Evolutionary conservation across 2,113 vertebrate genomes (phyloP), one percentile per base, ranked within the genome.

Genomic region (Heteronetta atricapilla): DNA sequence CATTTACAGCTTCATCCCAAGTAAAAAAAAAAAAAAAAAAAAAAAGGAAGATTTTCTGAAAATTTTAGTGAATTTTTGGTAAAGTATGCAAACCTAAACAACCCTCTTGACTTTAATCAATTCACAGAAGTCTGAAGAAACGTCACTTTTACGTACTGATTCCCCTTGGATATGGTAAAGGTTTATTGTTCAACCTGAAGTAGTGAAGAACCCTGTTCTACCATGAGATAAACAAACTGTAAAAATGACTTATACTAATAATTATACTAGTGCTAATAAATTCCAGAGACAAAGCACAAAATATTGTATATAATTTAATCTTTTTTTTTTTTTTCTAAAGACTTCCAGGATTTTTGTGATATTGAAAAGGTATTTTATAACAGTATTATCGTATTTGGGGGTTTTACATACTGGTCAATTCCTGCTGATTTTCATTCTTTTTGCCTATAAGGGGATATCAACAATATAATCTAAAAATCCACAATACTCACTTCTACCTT

Each of bases 11-110:
- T 83, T 72, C 28, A 82, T 80, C 25, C 33, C 29, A 75, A 3
- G 67, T 74, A 73, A 80, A 91, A 73, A 91, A 77, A 68, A 73
- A 91, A 77, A 68, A 73, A 91, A 77, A 68, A 73, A 91, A 77
- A 68, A 73, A 91, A 77, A 68, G 6, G 36, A n/a, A 82, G 8
- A 64, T 78, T 93, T 95, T 48, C 67, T 59, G 29, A 42, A 11
- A 62, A 69, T 60, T 80, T 64, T n/a, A 34, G 10, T 6, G 28
- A 58, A 44, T 18, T 80, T 90, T 62, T 74, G 14, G 6, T 44
- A 56, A 44, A 5, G 33, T 55, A 33, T 86, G 21, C 63, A 58
- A 90, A 72, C 29, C 1, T 0, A 19, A 33, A 52, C 29, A 82
- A 81, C 10, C 5, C 23, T 28, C 18, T 52, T 70, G 29, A 74